Base-by-base conservation (phyloP, 2,113 vertebrate species). In the Megaceryle maxima region DNA sequence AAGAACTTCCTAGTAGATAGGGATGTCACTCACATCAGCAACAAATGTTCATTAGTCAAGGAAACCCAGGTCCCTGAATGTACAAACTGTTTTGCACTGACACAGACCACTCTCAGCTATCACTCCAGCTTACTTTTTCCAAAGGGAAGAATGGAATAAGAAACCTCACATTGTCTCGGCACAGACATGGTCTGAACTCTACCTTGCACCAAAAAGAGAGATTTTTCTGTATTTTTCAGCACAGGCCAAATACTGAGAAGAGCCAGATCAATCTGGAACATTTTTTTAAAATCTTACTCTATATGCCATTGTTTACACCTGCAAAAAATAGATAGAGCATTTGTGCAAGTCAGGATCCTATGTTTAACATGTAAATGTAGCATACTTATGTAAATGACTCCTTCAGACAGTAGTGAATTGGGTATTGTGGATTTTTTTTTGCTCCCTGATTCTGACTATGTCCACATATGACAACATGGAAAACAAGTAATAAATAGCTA, bases 41-140 rank as follows among this genome's bases (percentile, higher is more conserved):
- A n/a, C 56, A 85, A 26, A 3, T 1, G 0, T n/a, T 29, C 1
- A 1, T 11, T 55, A 19, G 60, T 13, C 44, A 66, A 85, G 43
- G 57, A 67, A 28, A 24, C 1, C 14, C 62, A 35, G 29, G n/a
- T 51, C 62, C 56, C 75, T 29, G 60, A 17, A 17, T 3, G 37
- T 37, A 51, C 19, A 7, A 28, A 0, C 7, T 73, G 64, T 12
- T n/a, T 15, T 33, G 43, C 19, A 6, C 0, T 4, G 33, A 44
- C 67, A 44, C 1, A 2, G 39, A 66, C 19, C 31, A 25, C 48
- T 25, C 39, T 8, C 66, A 64, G 57, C 24, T 24, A 37, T 72
- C 63, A n/a, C 48, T 44, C 18, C 31, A 72, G 31, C 6, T 72
- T 28, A 29, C 12, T 72, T n/a, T 46, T 37, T 55, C 14, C 48